Percentiles rank a stretch among this genome's conserved stretches.
Conservation (phyloP, 2,888 invertebrate genomes). For the Aproaerema taeniolella region DNA sequence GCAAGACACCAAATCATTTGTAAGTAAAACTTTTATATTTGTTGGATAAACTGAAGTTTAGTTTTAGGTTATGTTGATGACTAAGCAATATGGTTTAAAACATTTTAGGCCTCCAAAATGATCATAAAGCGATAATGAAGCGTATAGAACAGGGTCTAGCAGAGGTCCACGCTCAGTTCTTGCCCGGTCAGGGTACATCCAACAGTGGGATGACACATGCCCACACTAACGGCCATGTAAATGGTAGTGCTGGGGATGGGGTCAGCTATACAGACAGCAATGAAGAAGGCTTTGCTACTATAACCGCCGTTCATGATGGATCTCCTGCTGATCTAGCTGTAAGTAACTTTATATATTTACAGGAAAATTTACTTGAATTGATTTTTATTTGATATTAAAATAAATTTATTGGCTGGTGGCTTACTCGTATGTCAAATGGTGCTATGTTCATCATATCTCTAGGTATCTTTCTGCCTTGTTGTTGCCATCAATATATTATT, state of each 20-base stretch:
- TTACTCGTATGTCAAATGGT: too few relatives aligned
- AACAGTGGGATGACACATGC: neutral
- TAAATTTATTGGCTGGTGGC: too few relatives aligned
- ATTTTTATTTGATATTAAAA: too few relatives aligned
- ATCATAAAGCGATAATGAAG: conserved; percentile 89
- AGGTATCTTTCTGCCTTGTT: too few relatives aligned
- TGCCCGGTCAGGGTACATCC: conserved; percentile 7
- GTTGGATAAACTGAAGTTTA: neutral
- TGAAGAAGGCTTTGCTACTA: conserved; percentile 77
- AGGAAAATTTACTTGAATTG: neutral
- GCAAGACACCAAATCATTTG: conserved; percentile 93
- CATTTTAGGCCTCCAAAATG: conserved; percentile 89
- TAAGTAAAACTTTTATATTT: conserved; percentile 61
- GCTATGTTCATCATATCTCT: too few relatives aligned
- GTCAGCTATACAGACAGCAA: conserved; percentile 18
- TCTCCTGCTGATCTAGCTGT: conserved; percentile 92
- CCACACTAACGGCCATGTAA: conserved; percentile 20
- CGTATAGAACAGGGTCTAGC: conserved; percentile 88
- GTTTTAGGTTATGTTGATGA: conserved; percentile 6
- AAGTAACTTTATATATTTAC: too few relatives aligned
- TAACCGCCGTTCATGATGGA: conserved; percentile 83
- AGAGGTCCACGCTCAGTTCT: conserved; percentile 74
- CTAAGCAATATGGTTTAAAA: conserved; percentile 1
- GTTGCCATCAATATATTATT: too few relatives aligned
- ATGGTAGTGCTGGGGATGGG: conserved; percentile 17